Base-by-base conservation (phyloP, 2,888 invertebrate species). In the Clivina fossor region DNA sequence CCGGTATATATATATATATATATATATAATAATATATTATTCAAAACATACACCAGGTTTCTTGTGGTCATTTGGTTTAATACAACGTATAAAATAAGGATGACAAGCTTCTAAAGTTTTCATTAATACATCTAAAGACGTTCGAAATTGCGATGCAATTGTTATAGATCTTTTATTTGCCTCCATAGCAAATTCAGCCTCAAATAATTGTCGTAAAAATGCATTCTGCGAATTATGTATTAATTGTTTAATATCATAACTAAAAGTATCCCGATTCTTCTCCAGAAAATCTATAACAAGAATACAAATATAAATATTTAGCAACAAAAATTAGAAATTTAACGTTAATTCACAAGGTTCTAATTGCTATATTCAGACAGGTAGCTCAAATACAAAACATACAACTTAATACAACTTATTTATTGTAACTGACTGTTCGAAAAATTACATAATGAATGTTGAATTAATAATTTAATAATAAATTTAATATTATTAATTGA, bases 61-160 rank as follows among this genome's bases (percentile, higher is more conserved):
- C 74, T 96, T 95, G 46, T 82, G 74, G 70, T 96, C 94, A 72
- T 97, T 97, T 0, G 97, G 96, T 71, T 96, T 97, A 65, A 97
- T 91, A 71, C 96, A 97, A 56, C 96, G 78, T 13, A 97, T 87
- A 71, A 97, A 97, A 76, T 90, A 96, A 0, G 96, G 96, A 77
- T 95, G 91, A 61, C 94, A 93, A 8, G 83, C 81, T 56, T 85
- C 84, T 33, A 97, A 75, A 0, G 92, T 91, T 66, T 84, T 86
- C 94, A 97, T 94, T 1, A 97, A 76, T 22, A 83, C 74, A 62
- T 96, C 95, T 49, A 97, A 75, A 0, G 94, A 94, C 57, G 85
- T 86, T 66, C 91, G 86, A 71, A 96, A 96, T 72, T 94, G 93
- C 32, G 86, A 80, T 32, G 93, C 91, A 32, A 94, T 72, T 0